Percentiles rank a stretch among this genome's conserved stretches.
Conservation (phyloP, 2,797 vertebrate genomes). For the Acrossocheilus fasciatus region DNA sequence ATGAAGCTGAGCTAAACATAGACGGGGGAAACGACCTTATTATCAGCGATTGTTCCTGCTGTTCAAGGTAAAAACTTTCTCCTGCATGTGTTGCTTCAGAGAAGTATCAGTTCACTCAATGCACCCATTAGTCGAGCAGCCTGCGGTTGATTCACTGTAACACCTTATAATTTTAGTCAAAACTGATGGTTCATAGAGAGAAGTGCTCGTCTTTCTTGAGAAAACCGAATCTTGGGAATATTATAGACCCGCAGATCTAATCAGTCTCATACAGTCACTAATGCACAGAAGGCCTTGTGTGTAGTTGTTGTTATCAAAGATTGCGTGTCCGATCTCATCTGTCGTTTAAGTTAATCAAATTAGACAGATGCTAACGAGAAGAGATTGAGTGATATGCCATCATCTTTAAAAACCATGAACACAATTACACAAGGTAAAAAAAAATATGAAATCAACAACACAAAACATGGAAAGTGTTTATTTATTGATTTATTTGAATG, state of each 20-base stretch:
- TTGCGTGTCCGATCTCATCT: not conserved
- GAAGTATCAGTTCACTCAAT: not conserved
- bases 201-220: conserved; percentile 12
- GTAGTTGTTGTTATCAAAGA: not conserved
- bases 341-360: not conserved
- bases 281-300: not conserved
- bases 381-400: not conserved
- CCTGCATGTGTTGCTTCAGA: conserved; percentile 3
- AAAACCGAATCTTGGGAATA: not conserved
- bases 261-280: not conserved
- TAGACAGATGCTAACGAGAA: not conserved
- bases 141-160: conserved; percentile 14
- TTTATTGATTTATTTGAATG: too few relatives aligned
- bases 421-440: not conserved
- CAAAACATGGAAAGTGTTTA: not conserved
- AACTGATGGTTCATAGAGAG: conserved; percentile 4
- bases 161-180: conserved; percentile 11
- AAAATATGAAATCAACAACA: not conserved
- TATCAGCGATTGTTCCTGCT: conserved; percentile 24
- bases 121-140: not conserved
- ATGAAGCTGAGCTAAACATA: conserved; percentile 8
- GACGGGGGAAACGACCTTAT: not conserved
- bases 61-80: conserved; percentile 11
- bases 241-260: not conserved
- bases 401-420: not conserved